These are phyloP conservation scores for Beaufortia kweichowensis DNA, from an alignment of 2,113 vertebrate genomes.

Conservation along the genomic window DNA sequence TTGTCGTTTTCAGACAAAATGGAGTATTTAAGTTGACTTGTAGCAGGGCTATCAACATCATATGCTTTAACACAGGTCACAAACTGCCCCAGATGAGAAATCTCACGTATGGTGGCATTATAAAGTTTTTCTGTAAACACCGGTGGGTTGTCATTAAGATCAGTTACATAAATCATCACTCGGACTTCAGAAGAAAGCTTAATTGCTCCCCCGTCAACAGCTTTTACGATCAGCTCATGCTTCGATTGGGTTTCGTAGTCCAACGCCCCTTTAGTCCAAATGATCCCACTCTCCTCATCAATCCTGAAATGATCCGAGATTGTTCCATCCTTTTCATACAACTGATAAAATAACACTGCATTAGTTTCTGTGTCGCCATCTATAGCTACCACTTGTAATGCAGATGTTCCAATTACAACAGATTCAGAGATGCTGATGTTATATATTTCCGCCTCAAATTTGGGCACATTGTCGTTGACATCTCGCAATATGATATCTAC, in stretches of 20 bases:
- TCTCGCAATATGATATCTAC: constrained; percentile 82
- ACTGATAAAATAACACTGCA: constrained; percentile 75
- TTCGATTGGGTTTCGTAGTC: constrained; percentile 75
- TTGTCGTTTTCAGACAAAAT: constrained; percentile 80
- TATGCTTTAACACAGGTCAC: constrained; percentile 77
- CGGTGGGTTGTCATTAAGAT: constrained; percentile 83
- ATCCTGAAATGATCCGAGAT: constrained; percentile 75
- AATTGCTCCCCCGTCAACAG: constrained; percentile 77
- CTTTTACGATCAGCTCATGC: constrained; percentile 74
- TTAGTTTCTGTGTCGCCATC: constrained; percentile 79
- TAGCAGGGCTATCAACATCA: constrained; percentile 76
- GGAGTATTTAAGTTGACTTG: constrained; percentile 75
- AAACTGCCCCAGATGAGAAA: constrained; percentile 77
- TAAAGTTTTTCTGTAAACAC: constrained; percentile 78
- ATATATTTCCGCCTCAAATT: constrained; percentile 72
- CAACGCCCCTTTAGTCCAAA: constrained; percentile 71
- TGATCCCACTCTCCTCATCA: constrained; percentile 75
- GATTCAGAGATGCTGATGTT: constrained; percentile 77
- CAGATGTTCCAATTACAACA: constrained; percentile 73
- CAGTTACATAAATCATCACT: constrained; percentile 73
- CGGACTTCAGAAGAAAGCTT: constrained; percentile 71
- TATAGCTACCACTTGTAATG: constrained; percentile 72
- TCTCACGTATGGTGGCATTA: constrained; percentile 77
- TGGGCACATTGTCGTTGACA: constrained; percentile 81
- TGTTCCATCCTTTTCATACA: constrained; percentile 71